phyloP scores from a whole-genome alignment of 2,888 invertebrate species.

The Polydesmus complanatus region DNA sequence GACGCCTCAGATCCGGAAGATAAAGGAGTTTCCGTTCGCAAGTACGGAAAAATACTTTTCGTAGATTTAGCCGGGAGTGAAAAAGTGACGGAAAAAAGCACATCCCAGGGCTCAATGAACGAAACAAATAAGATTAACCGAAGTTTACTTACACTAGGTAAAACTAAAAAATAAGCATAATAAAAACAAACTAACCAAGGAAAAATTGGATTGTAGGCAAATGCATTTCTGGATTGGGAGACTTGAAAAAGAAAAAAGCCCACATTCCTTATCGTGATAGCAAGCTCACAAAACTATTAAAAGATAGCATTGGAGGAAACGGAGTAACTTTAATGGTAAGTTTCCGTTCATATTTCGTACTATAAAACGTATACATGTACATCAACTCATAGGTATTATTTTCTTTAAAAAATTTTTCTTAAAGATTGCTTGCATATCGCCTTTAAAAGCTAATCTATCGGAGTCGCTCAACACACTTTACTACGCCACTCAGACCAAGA shows the following conservation, averaged over 20 bases:
- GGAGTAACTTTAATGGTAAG: constrained; percentile 86
- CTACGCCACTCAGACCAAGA: constrained; percentile 83
- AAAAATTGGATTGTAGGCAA: constrained; percentile 54
- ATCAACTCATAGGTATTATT: constrained; percentile 7
- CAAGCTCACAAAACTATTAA: constrained; percentile 79
- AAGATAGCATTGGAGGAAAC: constrained; percentile 84
- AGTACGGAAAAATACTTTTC: constrained; percentile 88
- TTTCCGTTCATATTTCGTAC: constrained; percentile 6
- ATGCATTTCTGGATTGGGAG: constrained; percentile 70
- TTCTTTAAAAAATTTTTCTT: constrained; percentile 21
- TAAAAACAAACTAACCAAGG: no score
- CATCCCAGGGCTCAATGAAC: constrained; percentile 34
- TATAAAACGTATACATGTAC: background rate
- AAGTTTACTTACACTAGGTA: constrained; percentile 83
- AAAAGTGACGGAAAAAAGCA: constrained; percentile 57
- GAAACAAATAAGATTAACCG: constrained; percentile 95
- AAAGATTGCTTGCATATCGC: constrained; percentile 88
- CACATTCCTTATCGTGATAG: constrained; percentile 92
- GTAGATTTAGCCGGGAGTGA: constrained; percentile 95
- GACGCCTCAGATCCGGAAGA: constrained; percentile 44
- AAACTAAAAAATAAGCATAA: no score
- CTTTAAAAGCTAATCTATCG: constrained; percentile 65
- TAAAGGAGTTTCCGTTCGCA: constrained; percentile 69
- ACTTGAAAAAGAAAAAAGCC: constrained; percentile 45
- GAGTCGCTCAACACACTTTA: constrained; percentile 83